Conservation (phyloP, 2,113 vertebrate genomes). For the Chamaea fasciata region DNA sequence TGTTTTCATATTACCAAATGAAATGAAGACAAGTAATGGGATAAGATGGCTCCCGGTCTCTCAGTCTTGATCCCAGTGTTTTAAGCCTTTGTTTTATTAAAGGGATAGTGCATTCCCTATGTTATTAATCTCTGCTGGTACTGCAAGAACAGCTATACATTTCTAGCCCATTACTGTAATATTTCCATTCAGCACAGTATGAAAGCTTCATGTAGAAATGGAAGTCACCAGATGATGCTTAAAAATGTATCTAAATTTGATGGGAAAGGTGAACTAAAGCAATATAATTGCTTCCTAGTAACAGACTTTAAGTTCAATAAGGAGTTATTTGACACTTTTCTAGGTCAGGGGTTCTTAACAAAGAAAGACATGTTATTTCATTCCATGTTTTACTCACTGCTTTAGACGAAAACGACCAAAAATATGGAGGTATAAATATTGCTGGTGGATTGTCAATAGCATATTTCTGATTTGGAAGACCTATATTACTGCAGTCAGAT, state of each 20-base stretch:
- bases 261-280: not conserved
- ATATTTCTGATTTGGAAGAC: not conserved
- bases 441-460: not conserved
- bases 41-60: not conserved
- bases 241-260: not conserved
- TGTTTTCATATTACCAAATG: not conserved
- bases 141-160: not conserved
- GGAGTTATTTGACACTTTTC: not conserved
- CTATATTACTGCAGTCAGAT: not conserved
- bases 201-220: not conserved
- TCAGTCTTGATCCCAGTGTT: not conserved
- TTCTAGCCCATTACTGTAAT: not conserved
- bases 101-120: rapidly evolving
- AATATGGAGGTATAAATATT: not conserved
- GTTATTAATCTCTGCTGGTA: not conserved
- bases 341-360: not conserved
- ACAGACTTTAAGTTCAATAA: not conserved
- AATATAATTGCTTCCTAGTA: not conserved
- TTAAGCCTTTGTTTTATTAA: not conserved
- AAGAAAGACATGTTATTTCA: not conserved
- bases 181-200: not conserved
- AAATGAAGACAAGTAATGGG: not conserved
- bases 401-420: not conserved
- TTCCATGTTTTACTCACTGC: not conserved
- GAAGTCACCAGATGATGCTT: not conserved